phyloP scores from a whole-genome alignment of 2,113 vertebrate species.

The Ondatra zibethicus region DNA sequence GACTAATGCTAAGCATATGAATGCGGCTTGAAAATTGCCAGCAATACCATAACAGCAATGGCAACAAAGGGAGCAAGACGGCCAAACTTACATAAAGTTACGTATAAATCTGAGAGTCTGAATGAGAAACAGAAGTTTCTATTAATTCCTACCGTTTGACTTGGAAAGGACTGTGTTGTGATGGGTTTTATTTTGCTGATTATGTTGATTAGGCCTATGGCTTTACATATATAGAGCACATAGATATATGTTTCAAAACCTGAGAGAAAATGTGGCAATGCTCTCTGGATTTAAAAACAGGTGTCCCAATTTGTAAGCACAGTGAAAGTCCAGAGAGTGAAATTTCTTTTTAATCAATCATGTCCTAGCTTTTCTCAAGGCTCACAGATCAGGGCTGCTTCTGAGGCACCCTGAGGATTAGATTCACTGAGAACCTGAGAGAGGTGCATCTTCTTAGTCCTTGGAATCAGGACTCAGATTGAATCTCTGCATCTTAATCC shows the following conservation, averaged over 20 bases:
- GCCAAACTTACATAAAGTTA: neutral
- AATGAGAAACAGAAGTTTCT: neutral
- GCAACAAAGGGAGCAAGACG: neutral
- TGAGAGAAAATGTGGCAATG: neutral
- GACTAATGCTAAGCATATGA: constrained; percentile 4
- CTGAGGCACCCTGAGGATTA: neutral
- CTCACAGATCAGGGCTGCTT: neutral
- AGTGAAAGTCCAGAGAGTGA: neutral
- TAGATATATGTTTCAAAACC: neutral
- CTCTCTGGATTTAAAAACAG: neutral
- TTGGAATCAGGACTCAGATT: neutral
- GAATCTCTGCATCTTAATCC: neutral
- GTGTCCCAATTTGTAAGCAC: neutral
- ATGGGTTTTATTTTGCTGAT: neutral
- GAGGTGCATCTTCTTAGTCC: neutral
- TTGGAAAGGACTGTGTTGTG: neutral
- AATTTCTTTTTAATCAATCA: neutral
- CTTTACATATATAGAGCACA: neutral
- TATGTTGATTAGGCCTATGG: neutral
- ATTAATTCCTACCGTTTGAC: neutral
- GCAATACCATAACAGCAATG: neutral
- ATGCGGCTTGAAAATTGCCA: neutral
- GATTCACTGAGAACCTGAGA: neutral
- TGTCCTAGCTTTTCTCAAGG: neutral
- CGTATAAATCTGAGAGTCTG: neutral